phyloP scores from a whole-genome alignment of 2,888 invertebrate genomes.

The Lampropteryx suffumata region DNA sequence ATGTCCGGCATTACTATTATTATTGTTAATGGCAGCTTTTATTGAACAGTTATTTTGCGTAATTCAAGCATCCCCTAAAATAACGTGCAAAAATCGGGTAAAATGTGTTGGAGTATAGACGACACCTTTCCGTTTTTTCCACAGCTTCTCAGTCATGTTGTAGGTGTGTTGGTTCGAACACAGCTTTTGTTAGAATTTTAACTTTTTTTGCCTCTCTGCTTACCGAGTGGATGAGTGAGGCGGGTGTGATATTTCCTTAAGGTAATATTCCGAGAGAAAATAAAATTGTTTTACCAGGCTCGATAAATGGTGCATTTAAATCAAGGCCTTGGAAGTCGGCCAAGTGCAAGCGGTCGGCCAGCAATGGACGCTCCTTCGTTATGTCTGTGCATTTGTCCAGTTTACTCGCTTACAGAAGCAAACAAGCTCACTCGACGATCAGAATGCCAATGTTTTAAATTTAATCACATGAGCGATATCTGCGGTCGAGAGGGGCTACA shows the following conservation, averaged over 20 bases:
- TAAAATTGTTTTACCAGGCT: constrained; percentile 47
- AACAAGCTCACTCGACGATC: constrained; percentile 66
- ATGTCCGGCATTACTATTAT: no score
- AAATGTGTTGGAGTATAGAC: no score
- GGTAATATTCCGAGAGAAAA: constrained; percentile 22
- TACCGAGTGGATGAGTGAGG: neutral
- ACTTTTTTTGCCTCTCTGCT: no score
- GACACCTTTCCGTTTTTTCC: no score
- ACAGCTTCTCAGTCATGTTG: no score
- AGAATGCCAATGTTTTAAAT: constrained; percentile 61
- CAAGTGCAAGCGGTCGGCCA: constrained; percentile 51
- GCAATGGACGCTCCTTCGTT: constrained; percentile 52
- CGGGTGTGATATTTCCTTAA: neutral
- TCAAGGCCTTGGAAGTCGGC: constrained; percentile 65
- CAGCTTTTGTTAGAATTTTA: no score
- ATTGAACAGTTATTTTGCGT: no score
- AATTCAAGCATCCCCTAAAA: no score
- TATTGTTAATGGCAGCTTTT: no score
- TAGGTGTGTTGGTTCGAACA: no score
- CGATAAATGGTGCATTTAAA: constrained; percentile 68
- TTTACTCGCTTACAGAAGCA: constrained; percentile 71
- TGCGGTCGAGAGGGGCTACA: neutral
- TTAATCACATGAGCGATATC: constrained; percentile 37
- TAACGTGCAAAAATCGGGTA: no score
- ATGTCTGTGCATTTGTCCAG: constrained; percentile 69